phyloP scores from a whole-genome alignment of 2,113 vertebrate genomes.

The Cryptomyrus ogoouensis region DNA sequence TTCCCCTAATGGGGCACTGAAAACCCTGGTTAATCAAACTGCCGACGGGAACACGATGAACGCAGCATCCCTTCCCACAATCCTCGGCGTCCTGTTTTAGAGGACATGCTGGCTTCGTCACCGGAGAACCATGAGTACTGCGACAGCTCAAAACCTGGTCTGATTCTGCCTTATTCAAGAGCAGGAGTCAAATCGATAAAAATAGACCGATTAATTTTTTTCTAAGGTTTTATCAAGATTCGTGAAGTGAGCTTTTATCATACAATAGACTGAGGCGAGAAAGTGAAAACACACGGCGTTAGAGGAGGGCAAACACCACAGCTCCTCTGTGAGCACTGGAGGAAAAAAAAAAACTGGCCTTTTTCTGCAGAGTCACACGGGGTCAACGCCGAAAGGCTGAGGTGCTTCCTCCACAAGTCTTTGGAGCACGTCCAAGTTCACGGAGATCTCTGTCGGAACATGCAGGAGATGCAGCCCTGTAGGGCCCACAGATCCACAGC shows the following conservation, averaged over 20 bases:
- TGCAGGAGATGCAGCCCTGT: conserved; percentile 18
- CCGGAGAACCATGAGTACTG: background rate
- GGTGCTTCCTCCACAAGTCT: conserved; percentile 26
- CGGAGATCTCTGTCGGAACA: conserved; percentile 37
- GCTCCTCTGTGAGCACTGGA: background rate
- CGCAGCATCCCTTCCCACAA: conserved; percentile 15
- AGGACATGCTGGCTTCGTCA: background rate
- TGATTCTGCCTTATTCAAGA: background rate
- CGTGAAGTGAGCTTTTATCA: background rate
- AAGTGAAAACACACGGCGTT: background rate
- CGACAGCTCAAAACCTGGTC: background rate
- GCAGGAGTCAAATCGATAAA: background rate
- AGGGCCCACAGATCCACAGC: background rate
- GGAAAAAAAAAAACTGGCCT: background rate
- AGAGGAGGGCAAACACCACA: background rate
- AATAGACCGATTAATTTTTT: background rate
- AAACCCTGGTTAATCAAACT: background rate
- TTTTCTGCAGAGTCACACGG: conserved; percentile 31
- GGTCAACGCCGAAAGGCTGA: conserved; percentile 31
- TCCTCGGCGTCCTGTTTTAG: background rate
- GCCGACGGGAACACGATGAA: background rate
- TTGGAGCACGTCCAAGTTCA: conserved; percentile 8
- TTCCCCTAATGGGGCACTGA: background rate
- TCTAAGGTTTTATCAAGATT: background rate
- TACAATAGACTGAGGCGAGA: background rate